Conservation (phyloP, 2,797 vertebrate species). For the Anolis apletophallus region DNA sequence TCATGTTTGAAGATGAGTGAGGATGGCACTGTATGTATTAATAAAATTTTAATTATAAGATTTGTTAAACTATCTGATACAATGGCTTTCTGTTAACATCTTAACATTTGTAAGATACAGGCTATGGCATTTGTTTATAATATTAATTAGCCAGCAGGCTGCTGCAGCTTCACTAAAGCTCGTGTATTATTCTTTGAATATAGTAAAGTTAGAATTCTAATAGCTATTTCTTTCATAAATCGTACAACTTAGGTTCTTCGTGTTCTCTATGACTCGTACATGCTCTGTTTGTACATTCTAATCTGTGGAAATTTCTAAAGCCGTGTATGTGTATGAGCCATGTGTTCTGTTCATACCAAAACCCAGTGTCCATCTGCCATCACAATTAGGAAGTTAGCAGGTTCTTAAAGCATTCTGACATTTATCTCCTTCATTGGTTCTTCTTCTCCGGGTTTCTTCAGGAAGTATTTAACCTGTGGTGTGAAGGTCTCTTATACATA, state of each 20-base stretch:
- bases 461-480: no score
- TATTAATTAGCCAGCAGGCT: background rate
- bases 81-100: background rate
- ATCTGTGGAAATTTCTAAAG: no score
- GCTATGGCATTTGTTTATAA: background rate
- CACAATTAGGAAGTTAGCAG: no score
- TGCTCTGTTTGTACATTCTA: no score
- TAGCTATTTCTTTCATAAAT: background rate
- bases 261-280: no score
- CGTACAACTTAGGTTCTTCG: background rate
- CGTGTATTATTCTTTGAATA: background rate
- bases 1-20: slow-evolving; percentile 96
- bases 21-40: slow-evolving; percentile 91
- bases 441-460: no score
- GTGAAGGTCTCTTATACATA: no score
- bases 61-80: background rate
- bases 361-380: no score
- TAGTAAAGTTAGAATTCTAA: background rate
- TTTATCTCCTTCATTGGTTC: no score
- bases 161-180: background rate
- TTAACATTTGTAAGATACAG: background rate
- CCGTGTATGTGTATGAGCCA: no score
- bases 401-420: no score
- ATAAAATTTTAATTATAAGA: slow-evolving; percentile 11
- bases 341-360: no score